Percentiles rank a stretch among this genome's conserved stretches.
phyloP scores from a whole-genome alignment of 2,797 vertebrate species.

The Euphonia xanthogaster region DNA sequence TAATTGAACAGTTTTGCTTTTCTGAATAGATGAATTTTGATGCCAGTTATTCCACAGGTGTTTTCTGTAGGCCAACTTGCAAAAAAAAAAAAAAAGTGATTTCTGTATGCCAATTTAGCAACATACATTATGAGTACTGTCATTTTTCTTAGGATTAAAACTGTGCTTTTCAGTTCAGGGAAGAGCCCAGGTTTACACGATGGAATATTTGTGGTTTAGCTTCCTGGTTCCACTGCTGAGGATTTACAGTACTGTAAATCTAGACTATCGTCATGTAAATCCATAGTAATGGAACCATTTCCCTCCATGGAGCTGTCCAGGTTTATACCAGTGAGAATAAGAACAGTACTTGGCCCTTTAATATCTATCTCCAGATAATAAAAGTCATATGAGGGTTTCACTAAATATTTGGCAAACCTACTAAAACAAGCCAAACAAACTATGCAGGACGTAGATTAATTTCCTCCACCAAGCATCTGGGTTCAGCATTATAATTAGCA shows the following conservation, averaged over 20 bases:
- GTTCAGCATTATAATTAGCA: conserved; percentile 70
- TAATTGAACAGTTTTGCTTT: background rate
- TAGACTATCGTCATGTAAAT: background rate
- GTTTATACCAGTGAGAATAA: conserved; percentile 35
- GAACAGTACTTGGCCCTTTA: conserved; percentile 53
- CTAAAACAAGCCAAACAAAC: conserved; percentile 63
- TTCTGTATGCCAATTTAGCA: background rate
- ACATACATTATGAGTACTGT: background rate
- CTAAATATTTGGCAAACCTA: conserved; percentile 70
- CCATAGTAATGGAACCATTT: conserved; percentile 5
- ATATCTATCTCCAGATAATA: conserved; percentile 58
- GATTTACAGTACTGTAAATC: conserved; percentile 24
- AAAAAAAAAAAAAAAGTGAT: background rate
- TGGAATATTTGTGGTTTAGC: background rate
- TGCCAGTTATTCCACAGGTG: background rate
- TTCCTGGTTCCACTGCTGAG: background rate
- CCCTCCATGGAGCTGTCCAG: conserved; percentile 9
- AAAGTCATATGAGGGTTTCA: conserved; percentile 61
- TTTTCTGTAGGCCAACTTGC: background rate
- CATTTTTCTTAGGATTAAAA: background rate
- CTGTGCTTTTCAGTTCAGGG: background rate
- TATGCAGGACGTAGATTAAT: conserved; percentile 64
- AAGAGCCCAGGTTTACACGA: background rate
- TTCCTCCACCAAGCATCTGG: conserved; percentile 66
- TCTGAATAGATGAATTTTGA: background rate